Evolutionary conservation across 2,888 invertebrate species (phyloP).

Genomic region (Morpho helenor): DNA sequence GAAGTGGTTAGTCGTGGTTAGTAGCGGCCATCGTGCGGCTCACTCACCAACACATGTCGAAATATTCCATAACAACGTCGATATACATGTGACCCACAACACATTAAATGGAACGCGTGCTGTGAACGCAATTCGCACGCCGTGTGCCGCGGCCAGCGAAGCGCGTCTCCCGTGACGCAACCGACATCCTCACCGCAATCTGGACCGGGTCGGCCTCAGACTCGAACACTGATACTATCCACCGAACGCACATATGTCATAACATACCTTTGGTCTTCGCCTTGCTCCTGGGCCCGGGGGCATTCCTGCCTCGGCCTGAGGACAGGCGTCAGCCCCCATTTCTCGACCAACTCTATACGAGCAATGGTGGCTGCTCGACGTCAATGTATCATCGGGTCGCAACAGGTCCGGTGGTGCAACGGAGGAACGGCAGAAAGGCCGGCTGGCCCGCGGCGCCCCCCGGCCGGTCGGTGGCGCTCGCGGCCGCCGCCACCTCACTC

Average conservation of each 20-base stretch:
- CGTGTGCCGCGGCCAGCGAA: constrained; percentile 32
- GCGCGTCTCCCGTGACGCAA: constrained; percentile 36
- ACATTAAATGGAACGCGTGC: constrained; percentile 32
- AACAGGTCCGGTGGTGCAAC: constrained; percentile 39
- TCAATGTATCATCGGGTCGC: constrained; percentile 73
- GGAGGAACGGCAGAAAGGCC: constrained; percentile 61
- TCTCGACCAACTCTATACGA: constrained; percentile 98
- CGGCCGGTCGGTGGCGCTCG: constrained; percentile 56
- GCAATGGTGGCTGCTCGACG: constrained; percentile 93
- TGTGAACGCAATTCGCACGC: constrained; percentile 35
- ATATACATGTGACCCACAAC: constrained; percentile 30
- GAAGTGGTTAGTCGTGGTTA: constrained; percentile 46
- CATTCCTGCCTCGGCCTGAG: constrained; percentile 97
- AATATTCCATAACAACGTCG: constrained; percentile 55
- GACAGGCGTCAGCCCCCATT: constrained; percentile 99
- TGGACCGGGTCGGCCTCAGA: constrained; percentile 34
- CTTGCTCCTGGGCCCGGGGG: constrained; percentile 87
- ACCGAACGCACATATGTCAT: not conserved
- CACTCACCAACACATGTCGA: constrained; percentile 75
- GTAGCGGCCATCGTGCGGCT: constrained; percentile 37
- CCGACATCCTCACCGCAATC: constrained; percentile 45
- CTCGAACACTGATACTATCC: not conserved
- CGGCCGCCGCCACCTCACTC: constrained; percentile 59
- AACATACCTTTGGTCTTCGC: constrained; percentile 85
- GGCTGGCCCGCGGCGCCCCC: constrained; percentile 70